phyloP scores from a whole-genome alignment of 2,888 invertebrate genomes.

The Zhuqinia jingwanae region DNA sequence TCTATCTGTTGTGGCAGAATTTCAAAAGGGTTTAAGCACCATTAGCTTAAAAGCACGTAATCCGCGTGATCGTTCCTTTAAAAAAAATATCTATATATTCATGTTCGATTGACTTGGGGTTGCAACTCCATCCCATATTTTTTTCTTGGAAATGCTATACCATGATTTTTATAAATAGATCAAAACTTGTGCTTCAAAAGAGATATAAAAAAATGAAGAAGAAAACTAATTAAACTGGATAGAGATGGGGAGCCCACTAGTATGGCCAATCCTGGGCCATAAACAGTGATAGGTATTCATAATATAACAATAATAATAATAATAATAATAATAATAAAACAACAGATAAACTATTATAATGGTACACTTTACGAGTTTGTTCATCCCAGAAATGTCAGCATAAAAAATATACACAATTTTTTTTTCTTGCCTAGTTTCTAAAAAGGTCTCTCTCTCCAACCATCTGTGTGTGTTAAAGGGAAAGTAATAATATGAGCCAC shows the following conservation, averaged over 20 bases:
- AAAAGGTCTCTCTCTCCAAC: constrained; percentile 10
- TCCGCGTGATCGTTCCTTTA: too few species aligned
- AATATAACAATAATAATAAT: not conserved
- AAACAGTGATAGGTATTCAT: constrained; percentile 22
- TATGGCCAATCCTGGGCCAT: not conserved
- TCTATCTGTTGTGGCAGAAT: constrained; percentile 24
- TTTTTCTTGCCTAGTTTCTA: constrained; percentile 55
- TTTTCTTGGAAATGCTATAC: constrained; percentile 23
- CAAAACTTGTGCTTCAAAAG: constrained; percentile 33
- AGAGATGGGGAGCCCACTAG: not conserved
- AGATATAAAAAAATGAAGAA: too few species aligned
- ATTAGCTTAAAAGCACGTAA: too few species aligned
- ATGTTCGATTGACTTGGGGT: not conserved
- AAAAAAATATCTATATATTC: too few species aligned
- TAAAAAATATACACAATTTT: constrained; percentile 12
- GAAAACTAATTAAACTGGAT: constrained; percentile 21
- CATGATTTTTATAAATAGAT: constrained; percentile 57
- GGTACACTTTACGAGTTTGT: not conserved
- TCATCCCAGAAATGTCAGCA: constrained; percentile 17
- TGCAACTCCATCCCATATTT: not conserved
- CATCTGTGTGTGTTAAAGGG: constrained; percentile 50
- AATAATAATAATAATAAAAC: not conserved
- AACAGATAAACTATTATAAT: not conserved
- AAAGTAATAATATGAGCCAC: not conserved
- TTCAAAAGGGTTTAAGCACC: constrained; percentile 1